Evolutionary conservation across 2,888 invertebrate species (phyloP), one percentile per base, ranked within the genome.

Genomic region (Patella depressa): DNA sequence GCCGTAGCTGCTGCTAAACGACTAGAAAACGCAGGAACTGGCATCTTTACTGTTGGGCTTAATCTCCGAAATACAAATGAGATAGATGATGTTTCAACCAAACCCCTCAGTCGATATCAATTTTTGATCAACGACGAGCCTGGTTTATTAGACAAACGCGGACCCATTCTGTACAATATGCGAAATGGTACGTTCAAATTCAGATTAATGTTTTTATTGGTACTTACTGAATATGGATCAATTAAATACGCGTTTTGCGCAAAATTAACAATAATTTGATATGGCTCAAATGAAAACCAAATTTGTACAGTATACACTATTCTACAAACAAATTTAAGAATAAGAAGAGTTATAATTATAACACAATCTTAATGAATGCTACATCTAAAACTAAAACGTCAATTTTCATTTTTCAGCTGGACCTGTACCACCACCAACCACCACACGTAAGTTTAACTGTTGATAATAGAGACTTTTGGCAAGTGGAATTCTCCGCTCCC

Each of bases 41-140:
- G 85, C 29, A 81, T 87, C 75, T 89, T 85, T 78, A 84, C 85
- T 34, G 83, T 89, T 72, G 89, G 89, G 1, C 83, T 88, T n/a
- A 86, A 86, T n/a, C 73, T 84, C 12, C 73, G 65, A 14, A 79
- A 82, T 34, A 77, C 80, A 2, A 45, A 70, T 29, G 81, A 82
- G 71, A 71, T 80, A 59, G 78, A 82, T 34, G 78, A 75, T n/a
- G 77, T 81, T 24, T 78, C 79, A 53, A 77, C 80, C 2, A 75
- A 76, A n/a, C 81, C 81, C 9, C 45, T 53, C 14, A 53, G 53
- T 34, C 73, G 73, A 19, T 72, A 65, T 57, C 59, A 65, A n/a
- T 77, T 24, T 59, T 24, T 65, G 17, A n/a, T 77, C 12, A 73
- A 77, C 24, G 57, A 55, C 53, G 45, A 57, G 19, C 53, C 65